Evolutionary conservation across 2,888 invertebrate species (phyloP).

Genomic region (Argynnis bischoffii): DNA sequence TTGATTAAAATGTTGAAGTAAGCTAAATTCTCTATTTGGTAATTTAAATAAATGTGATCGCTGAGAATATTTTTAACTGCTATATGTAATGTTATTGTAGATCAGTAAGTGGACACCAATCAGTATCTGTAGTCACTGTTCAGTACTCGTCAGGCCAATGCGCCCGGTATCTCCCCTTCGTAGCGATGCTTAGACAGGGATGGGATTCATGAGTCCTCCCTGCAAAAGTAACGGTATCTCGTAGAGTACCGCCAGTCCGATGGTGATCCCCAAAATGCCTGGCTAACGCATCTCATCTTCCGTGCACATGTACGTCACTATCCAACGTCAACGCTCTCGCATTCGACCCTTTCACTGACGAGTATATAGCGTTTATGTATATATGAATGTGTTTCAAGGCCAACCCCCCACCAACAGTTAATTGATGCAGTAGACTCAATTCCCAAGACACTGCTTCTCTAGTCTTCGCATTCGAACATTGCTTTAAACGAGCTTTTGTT

Average conservation of each 20-base stretch:
- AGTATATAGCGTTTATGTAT: slow-evolving; percentile 55
- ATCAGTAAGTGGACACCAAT: slow-evolving; percentile 64
- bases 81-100: slow-evolving; percentile 75
- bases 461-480: slow-evolving; percentile 78
- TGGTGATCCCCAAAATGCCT: slow-evolving; percentile 7
- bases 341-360: slow-evolving; percentile 57
- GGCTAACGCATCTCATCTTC: slow-evolving; percentile 23
- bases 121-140: slow-evolving; percentile 41
- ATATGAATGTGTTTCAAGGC: slow-evolving; percentile 49
- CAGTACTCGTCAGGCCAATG: slow-evolving; percentile 6
- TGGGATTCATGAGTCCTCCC: no score
- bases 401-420: slow-evolving; percentile 74
- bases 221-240: slow-evolving; percentile 33
- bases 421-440: slow-evolving; percentile 81
- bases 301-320: slow-evolving; percentile 42
- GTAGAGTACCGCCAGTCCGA: slow-evolving; percentile 44
- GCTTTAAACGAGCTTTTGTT: slow-evolving; percentile 69
- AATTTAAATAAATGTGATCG: slow-evolving; percentile 80
- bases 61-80: slow-evolving; percentile 80
- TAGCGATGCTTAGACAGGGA: no score
- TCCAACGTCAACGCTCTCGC: slow-evolving; percentile 55
- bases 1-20: slow-evolving; percentile 80
- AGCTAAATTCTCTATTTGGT: slow-evolving; percentile 81
- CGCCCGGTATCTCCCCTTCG: no score
- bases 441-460: slow-evolving; percentile 75